Percentiles rank a stretch among this genome's conserved stretches.
phyloP scores from a whole-genome alignment of 2,113 vertebrate genomes.

The Nothocercus nigrocapillus region DNA sequence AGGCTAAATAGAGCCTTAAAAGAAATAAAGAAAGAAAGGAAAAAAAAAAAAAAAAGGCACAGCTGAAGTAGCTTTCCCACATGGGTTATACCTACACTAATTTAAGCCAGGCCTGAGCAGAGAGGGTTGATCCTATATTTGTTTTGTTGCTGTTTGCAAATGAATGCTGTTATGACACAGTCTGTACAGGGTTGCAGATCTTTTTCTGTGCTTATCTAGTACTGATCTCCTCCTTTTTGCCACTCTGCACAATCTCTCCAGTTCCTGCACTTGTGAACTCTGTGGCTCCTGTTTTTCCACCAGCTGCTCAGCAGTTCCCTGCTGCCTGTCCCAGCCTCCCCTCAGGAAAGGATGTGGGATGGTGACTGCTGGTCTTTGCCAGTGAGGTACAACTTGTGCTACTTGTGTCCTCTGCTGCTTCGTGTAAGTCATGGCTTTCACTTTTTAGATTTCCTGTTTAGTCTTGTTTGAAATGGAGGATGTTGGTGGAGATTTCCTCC shows the following conservation, averaged over 20 bases:
- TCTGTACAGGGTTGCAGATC: background rate
- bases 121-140: background rate
- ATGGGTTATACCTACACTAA: background rate
- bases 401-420: background rate
- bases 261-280: fast-evolving
- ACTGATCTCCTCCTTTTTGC: background rate
- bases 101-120: background rate
- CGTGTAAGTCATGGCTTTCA: background rate
- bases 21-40: too few species aligned
- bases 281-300: background rate
- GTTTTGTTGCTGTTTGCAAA: background rate
- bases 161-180: background rate
- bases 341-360: background rate
- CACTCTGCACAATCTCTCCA: background rate
- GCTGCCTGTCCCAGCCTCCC: fast-evolving
- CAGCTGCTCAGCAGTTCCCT: background rate
- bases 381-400: fast-evolving
- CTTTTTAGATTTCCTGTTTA: background rate
- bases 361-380: background rate
- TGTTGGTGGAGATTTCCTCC: background rate
- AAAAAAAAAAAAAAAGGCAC: background rate
- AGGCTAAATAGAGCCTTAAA: background rate
- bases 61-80: background rate
- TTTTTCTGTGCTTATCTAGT: background rate
- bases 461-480: background rate